These are phyloP conservation scores for Penelope pileata DNA, from an alignment of 2,113 vertebrate species.

Conservation along the genomic window DNA sequence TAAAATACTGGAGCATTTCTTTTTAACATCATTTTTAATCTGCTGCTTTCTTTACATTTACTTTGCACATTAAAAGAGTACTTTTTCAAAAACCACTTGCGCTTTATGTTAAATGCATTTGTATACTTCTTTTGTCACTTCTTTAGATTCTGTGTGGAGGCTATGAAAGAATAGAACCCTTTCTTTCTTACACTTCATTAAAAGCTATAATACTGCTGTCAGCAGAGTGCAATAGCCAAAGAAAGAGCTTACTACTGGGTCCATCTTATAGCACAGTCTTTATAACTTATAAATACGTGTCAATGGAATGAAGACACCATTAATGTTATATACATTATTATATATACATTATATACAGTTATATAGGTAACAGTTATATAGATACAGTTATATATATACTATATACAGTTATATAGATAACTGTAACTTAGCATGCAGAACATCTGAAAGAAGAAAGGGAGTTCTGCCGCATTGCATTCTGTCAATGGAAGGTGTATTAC, in stretches of 20 bases:
- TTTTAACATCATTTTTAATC: not conserved
- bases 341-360: too few relatives aligned
- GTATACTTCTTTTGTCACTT: not conserved
- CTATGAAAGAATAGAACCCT: not conserved
- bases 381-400: too few relatives aligned
- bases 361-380: too few relatives aligned
- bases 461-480: constrained; percentile 30
- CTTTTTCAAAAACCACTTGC: fast-evolving
- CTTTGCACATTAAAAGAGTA: not conserved
- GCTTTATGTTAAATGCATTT: not conserved
- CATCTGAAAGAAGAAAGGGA: not conserved
- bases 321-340: constrained; percentile 51
- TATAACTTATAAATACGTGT: constrained; percentile 26
- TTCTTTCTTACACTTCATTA: not conserved
- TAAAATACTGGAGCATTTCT: not conserved
- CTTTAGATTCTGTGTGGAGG: not conserved
- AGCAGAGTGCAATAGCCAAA: not conserved
- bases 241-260: constrained; percentile 36
- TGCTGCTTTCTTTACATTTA: not conserved
- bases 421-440: constrained; percentile 12
- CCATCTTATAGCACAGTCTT: not conserved
- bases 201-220: not conserved
- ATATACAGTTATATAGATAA: too few relatives aligned
- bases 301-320: constrained; percentile 41
- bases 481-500: not conserved